Base-by-base conservation (phyloP, 2,113 vertebrate species). In the Hucho hucho region DNA sequence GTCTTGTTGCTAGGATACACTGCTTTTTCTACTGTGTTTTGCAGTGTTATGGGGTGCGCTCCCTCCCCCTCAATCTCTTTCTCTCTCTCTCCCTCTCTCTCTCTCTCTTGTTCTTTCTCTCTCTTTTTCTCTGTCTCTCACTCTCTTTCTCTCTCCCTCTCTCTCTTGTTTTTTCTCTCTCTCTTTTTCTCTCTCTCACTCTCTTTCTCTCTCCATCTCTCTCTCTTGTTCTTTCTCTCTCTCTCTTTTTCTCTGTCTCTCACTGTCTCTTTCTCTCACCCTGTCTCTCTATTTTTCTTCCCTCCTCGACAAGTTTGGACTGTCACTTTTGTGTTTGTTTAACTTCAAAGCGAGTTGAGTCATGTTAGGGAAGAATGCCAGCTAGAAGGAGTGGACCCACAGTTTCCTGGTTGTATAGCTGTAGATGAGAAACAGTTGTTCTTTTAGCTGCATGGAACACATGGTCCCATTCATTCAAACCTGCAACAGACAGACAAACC, bases 1-100 rank as follows among this genome's bases (percentile, higher is more conserved):
- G 46, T 79, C 90, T 87, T 89, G 90, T 93, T 93, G 89, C 92
- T 93, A 92, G 91, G 90, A 86, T 89, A 92, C 90, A 29, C 64
- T 28, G 29, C 29, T 37, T 67, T 32, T 20, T 37, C n/a, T 20
- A 29, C 72, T 64, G 59, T 76, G 75, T 84, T 81, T 71, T 79
- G 81, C 53, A 43, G 68, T 58, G 72, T 89, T 87, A 82, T 85
- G 87, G 84, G 82, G 73, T 89, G 75, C 78, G 75, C 73, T 70
- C 73, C 81, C 37, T 37, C 32, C 32, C 32, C 6, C 32, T 37
- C 32, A 37, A n/a, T 24, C 14, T 24, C 3, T 14, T 3, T 16
- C 59, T 4, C 59, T 18, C 59, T 0, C 59, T 6, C 24, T 4
- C 25, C 3, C 70, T 75, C 77, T 79, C 16, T 64, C 79, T 46